Base-by-base conservation (phyloP, 1,140 invertebrate species). In the Tetramorium parvispinum region DNA sequence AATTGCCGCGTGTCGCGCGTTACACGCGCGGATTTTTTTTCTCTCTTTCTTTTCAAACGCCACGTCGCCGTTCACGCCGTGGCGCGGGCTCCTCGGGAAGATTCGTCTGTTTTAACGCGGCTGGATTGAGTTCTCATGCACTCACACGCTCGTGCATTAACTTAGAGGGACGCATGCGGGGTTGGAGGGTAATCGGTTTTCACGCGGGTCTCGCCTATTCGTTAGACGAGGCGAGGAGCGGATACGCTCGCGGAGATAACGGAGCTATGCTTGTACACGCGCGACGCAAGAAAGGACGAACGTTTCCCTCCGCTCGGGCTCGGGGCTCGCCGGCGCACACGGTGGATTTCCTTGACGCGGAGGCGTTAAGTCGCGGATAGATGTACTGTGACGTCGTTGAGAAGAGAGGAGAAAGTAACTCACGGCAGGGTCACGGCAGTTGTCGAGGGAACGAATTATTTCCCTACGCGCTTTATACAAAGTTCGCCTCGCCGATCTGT, bases 401-500 rank as follows among this genome's bases (percentile, higher is more conserved):
- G 37, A n/a, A 40, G 63, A 40, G 63, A 40, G 63, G 63, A 18
- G 81, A 73, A 63, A 86, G 85, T 85, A 85, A 89, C 85, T 89
- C 70, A 82, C 46, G 46, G 46, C 3, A 49, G 86, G 88, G 70
- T 85, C 88, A 55, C 85, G 88, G 85, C n/a, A 89, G 88, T 89
- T 90, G 88, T 90, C 89, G 61, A 61, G 63, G 8, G 68, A 57
- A 73, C 86, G 88, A 90, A 90, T 90, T 90, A 90, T 90, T 90
- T 90, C 76, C 53, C 71, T 68, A 27, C 32, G 86, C 76, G 40
- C 63, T 88, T 83, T 82, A 76, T 73, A 86, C 43, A 82, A 89
- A 46, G 65, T 21, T 82, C 63, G 63, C 51, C 63, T 88, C 65
- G 88, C 71, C 88, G 70, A 90, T 90, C 89, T 86, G 88, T 90